Percentiles rank a stretch among this genome's conserved stretches.
Evolutionary conservation across 2,797 vertebrate genomes (phyloP).

Genomic region (Scyliorhinus canicula): DNA sequence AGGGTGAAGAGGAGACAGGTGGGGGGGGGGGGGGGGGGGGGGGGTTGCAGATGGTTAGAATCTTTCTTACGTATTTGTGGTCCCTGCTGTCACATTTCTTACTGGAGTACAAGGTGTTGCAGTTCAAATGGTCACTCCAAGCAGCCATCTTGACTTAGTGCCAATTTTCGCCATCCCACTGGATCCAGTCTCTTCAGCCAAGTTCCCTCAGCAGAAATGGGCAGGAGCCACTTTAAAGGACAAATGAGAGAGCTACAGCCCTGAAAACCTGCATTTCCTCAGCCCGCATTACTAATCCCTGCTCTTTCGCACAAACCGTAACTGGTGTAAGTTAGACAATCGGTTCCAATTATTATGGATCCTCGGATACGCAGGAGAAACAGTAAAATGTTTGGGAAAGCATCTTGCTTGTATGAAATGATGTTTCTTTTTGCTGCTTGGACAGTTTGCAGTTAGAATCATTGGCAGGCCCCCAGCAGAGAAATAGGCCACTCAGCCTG

Average conservation of each 20-base stretch:
- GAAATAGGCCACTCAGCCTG: neutral
- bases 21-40: too few relatives aligned
- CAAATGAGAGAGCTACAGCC: neutral
- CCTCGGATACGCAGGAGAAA: neutral
- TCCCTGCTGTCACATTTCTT: neutral
- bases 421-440: neutral
- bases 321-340: neutral
- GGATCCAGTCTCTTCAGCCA: neutral
- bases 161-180: neutral
- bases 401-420: neutral
- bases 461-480: neutral
- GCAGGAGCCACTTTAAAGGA: neutral
- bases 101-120: neutral
- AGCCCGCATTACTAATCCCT: neutral
- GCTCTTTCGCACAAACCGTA: neutral
- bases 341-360: neutral
- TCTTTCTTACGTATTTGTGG: too few relatives aligned
- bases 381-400: neutral
- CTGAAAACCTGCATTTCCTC: neutral
- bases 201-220: neutral
- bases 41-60: too few relatives aligned
- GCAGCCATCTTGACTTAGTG: neutral
- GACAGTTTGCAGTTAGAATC: neutral
- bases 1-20: neutral
- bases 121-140: neutral